A percentile compares a stretch with the other conserved stretches of the same genome.
Evolutionary conservation across 2,797 vertebrate species (phyloP).

Genomic region (Spheniscus humboldti): DNA sequence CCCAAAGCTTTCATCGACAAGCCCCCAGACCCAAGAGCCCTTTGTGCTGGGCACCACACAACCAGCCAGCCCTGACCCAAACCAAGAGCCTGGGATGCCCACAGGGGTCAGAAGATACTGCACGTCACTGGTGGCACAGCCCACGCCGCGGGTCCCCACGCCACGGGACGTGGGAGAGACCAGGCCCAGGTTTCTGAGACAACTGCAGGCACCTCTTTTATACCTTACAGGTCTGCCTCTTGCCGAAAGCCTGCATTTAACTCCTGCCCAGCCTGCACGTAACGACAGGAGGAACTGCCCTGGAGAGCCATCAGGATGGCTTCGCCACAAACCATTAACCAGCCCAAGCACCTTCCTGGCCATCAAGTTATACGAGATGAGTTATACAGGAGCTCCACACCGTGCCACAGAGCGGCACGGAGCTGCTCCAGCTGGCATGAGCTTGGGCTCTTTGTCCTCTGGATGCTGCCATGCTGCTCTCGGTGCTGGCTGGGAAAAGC

Average conservation of each 20-base stretch:
- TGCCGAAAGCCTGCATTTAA: not conserved
- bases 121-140: fast-evolving
- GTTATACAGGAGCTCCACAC: not conserved
- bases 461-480: not conserved
- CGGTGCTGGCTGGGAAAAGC: not conserved
- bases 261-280: not conserved
- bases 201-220: not conserved
- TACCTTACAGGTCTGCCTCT: not conserved
- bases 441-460: not conserved
- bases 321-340: not conserved
- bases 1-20: not conserved
- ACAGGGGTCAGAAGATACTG: too few species aligned
- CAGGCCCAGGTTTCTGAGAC: not conserved
- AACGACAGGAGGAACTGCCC: not conserved
- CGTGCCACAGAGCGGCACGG: not conserved
- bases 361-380: fast-evolving
- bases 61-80: not conserved
- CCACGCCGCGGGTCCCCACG: fast-evolving
- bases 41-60: not conserved
- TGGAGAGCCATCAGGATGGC: not conserved
- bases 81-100: not conserved
- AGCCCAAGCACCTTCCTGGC: not conserved
- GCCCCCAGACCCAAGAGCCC: not conserved
- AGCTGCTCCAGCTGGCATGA: not conserved
- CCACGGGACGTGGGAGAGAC: not conserved